Conservation (phyloP, 64 coral and sea anemone species). For the Astreopora myriophthalma region DNA sequence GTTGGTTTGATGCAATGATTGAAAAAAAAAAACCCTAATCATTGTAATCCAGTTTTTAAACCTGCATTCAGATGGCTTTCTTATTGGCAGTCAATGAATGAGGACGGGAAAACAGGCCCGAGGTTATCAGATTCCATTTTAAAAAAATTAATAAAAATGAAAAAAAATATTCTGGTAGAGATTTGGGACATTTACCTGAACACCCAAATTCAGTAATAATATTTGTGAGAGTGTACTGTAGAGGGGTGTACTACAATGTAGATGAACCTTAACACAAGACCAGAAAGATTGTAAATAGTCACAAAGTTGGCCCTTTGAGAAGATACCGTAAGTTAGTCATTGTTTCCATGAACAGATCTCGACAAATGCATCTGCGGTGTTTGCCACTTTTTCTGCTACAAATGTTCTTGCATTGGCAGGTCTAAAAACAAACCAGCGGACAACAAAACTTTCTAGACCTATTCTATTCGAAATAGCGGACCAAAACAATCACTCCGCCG, state of each 20-base stretch:
- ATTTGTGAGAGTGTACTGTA: background rate
- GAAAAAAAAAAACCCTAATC: background rate
- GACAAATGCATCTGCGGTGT: background rate
- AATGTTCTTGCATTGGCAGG: background rate
- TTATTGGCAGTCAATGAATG: background rate
- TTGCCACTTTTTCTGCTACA: background rate
- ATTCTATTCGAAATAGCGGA: background rate
- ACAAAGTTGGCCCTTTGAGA: background rate
- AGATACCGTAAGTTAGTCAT: background rate
- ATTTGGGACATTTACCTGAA: background rate
- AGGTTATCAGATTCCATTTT: background rate
- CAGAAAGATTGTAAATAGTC: background rate
- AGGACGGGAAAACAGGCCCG: background rate
- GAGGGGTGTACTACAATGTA: background rate
- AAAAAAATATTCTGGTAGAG: background rate
- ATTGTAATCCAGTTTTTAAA: background rate
- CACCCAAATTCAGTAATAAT: no score
- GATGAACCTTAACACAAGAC: background rate
- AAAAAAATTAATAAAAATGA: background rate
- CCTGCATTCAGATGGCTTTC: background rate
- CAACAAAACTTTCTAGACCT: conserved; percentile 1
- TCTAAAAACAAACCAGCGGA: background rate
- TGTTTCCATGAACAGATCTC: background rate
- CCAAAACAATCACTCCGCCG: background rate
- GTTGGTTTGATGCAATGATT: background rate